Evolutionary conservation across 2,888 invertebrate species (phyloP), one percentile per base, ranked within the genome.

Genomic region (Athalia cordata): DNA sequence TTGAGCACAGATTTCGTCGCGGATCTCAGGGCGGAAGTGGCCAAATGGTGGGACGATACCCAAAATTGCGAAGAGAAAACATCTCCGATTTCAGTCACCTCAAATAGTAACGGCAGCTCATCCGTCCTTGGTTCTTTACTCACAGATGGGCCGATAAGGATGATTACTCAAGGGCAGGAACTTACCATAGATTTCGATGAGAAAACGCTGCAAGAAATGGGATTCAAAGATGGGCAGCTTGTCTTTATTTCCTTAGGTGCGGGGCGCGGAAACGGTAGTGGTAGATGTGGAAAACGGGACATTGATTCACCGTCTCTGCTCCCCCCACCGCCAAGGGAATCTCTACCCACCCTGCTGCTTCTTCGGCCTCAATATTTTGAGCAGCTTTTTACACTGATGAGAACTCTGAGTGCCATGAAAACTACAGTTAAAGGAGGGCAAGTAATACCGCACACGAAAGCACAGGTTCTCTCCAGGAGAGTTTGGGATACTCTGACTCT

Each of bases 401-500:
- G 97, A 87, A 96, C 96, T 0, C 91, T 98, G 29, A 97, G 97
- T 67, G 95, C 95, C 84, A 96, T 97, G 94, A 96, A 95, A 88
- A 95, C 96, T 13, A 93, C 94, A 0, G 93, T 94, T 0, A 94
- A 95, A 85, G 94, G 93, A 80, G 94, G 94, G 81, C 93, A 94
- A 81, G 92, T 92, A 52, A 92, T 95, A 79, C 94, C 96, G 0
- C 96, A 97, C 85, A 96, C 96, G 1, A 97, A 96, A 91, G 97
- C 97, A 0, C 97, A 97, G 88, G 93, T 97, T 0, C 90, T 98
- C 70, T 98, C 98, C 0, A 93, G 98, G 50, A 93, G 97, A 64
- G 98, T 98, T 0, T 98, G 98, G 98, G 98, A 98, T 86, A 96
- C 98, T 75, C 92, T 98, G 45, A 97, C 97, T 88, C 93, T 98